These are phyloP conservation scores for Calycopis cecrops DNA, from an alignment of 1,140 invertebrate genomes.

Conservation along the genomic window DNA sequence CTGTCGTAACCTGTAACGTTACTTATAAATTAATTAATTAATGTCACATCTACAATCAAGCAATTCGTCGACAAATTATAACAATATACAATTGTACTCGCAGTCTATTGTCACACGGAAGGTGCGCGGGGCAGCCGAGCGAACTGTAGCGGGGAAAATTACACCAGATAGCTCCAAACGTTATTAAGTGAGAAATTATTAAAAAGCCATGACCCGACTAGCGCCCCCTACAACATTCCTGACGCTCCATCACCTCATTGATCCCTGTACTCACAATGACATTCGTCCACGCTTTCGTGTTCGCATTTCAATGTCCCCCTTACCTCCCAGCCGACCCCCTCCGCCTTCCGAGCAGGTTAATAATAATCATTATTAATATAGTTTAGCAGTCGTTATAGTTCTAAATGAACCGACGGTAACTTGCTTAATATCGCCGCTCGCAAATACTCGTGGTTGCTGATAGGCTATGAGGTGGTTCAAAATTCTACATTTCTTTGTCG, in stretches of 20 bases:
- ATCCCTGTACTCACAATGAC: slow-evolving; percentile 40
- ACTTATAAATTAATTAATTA: no score
- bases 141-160: slow-evolving; percentile 35
- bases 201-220: slow-evolving; percentile 38
- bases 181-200: slow-evolving; percentile 56
- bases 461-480: neutral
- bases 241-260: slow-evolving; percentile 31
- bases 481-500: no score
- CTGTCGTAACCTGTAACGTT: no score
- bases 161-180: slow-evolving; percentile 35
- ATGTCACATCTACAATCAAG: no score
- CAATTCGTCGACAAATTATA: neutral
- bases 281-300: slow-evolving; percentile 55
- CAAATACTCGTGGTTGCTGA: slow-evolving; percentile 47
- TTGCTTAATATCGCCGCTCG: slow-evolving; percentile 57
- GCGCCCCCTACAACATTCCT: slow-evolving; percentile 38
- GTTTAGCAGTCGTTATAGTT: slow-evolving; percentile 54
- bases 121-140: slow-evolving; percentile 3
- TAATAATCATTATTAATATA: slow-evolving; percentile 67
- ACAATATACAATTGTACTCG: slow-evolving; percentile 16
- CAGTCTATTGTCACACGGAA: slow-evolving; percentile 13
- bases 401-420: slow-evolving; percentile 52
- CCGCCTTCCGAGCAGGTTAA: slow-evolving; percentile 36
- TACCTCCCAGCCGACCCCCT: neutral
- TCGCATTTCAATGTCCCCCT: slow-evolving; percentile 27